Conservation (phyloP, 2,888 invertebrate species). For the Habroteleia sp. region DNA sequence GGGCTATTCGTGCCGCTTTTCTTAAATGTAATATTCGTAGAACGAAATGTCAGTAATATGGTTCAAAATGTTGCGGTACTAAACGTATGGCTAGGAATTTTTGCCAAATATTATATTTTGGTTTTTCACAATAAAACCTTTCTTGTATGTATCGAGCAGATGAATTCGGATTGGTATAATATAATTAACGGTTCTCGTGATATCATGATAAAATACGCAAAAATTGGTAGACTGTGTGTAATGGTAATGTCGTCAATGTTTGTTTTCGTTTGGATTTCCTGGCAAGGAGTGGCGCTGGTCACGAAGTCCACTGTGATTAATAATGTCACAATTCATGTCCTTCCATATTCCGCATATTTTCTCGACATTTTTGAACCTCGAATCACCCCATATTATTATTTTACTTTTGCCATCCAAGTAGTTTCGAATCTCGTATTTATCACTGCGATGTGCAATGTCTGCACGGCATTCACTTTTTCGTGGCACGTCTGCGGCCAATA, state of each 20-base stretch:
- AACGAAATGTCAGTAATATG: too few species aligned
- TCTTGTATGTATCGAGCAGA: slow-evolving; percentile 18
- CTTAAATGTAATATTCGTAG: too few species aligned
- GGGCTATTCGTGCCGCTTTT: background rate
- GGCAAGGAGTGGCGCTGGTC: slow-evolving; percentile 1
- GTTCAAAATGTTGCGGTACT: too few species aligned
- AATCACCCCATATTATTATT: slow-evolving; percentile 24
- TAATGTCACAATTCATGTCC: slow-evolving; percentile 23
- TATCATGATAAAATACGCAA: slow-evolving; percentile 19
- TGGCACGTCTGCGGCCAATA: slow-evolving; percentile 30
- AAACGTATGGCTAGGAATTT: too few species aligned
- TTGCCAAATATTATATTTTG: background rate
- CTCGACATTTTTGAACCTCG: slow-evolving; percentile 17
- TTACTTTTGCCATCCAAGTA: background rate
- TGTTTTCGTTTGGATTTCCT: slow-evolving; percentile 1
- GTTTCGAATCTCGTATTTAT: background rate
- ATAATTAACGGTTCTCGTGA: slow-evolving; percentile 11
- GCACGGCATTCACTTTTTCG: background rate
- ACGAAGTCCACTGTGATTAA: background rate
- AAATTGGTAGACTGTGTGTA: slow-evolving; percentile 1
- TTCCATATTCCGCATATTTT: slow-evolving; percentile 15
- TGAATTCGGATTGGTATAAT: slow-evolving; percentile 17
- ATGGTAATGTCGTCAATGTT: background rate
- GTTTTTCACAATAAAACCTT: background rate
- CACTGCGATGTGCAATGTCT: slow-evolving; percentile 6